Percentiles rank a stretch among this genome's conserved stretches.
These are phyloP conservation scores for Chloromyia formosa DNA, from an alignment of 2,888 invertebrate genomes.

Conservation along the genomic window DNA sequence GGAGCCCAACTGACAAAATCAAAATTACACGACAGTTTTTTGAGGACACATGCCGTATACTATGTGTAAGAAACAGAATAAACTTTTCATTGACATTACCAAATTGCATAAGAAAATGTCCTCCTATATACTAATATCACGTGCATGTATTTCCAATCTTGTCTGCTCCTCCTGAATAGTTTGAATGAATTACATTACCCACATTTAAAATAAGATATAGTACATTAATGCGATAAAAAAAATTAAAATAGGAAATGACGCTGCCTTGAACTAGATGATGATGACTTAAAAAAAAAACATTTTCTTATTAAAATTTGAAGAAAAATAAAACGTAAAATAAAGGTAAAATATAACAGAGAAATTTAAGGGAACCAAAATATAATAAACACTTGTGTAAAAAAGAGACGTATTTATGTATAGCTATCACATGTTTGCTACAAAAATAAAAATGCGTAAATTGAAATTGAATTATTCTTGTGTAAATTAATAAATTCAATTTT, in stretches of 20 bases:
- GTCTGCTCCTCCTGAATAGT: not conserved
- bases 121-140: too few relatives aligned
- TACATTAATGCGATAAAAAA: conserved; percentile 34
- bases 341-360: conserved; percentile 24
- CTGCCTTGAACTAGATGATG: conserved; percentile 50
- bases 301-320: conserved; percentile 45
- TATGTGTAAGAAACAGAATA: too few relatives aligned
- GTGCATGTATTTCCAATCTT: too few relatives aligned
- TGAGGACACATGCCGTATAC: too few relatives aligned
- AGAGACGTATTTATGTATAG: conserved; percentile 4
- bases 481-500: not conserved
- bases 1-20: too few relatives aligned
- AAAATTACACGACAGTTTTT: too few relatives aligned
- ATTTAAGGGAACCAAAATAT: conserved; percentile 46
- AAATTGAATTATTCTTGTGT: conserved; percentile 16
- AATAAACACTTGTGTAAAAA: too few relatives aligned
- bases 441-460: conserved; percentile 12
- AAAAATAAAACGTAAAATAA: conserved; percentile 32
- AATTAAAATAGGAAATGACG: conserved; percentile 46
- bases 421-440: conserved; percentile 28
- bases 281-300: conserved; percentile 36
- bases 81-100: too few relatives aligned
- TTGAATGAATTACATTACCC: conserved; percentile 23
- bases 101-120: too few relatives aligned
- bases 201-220: conserved; percentile 28